phyloP scores from a whole-genome alignment of 2,113 vertebrate species.

The Lathamus discolor region DNA sequence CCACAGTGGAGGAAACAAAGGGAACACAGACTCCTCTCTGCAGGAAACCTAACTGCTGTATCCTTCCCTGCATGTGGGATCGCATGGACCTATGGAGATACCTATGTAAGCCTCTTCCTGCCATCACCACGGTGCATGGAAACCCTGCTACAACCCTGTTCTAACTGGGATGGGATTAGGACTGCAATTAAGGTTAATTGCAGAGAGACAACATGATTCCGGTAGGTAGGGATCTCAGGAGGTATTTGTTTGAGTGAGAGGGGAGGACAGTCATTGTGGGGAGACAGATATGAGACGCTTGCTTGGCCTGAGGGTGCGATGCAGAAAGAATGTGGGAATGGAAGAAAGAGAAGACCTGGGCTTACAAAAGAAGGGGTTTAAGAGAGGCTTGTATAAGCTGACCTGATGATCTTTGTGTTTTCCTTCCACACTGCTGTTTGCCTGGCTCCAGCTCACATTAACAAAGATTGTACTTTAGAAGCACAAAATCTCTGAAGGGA shows the following conservation, averaged over 20 bases:
- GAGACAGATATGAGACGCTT: background rate
- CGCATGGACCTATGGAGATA: background rate
- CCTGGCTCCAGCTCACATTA: background rate
- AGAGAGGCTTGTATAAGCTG: background rate
- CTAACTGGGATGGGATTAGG: rapidly evolving
- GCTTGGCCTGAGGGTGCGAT: background rate
- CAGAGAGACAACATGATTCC: background rate
- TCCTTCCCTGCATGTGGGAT: rapidly evolving
- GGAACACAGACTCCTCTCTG: background rate
- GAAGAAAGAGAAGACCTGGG: background rate
- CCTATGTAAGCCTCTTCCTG: background rate
- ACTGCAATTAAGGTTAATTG: rapidly evolving
- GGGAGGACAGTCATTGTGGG: background rate
- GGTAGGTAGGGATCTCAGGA: background rate
- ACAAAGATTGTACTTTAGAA: background rate
- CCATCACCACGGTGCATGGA: rapidly evolving
- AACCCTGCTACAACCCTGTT: background rate
- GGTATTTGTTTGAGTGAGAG: background rate
- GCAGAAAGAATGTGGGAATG: background rate
- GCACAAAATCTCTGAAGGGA: background rate
- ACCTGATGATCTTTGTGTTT: background rate
- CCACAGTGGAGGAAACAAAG: background rate
- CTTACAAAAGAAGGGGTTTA: background rate
- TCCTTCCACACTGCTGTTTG: background rate
- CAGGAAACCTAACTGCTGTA: background rate